A percentile compares a stretch with the other conserved stretches of the same genome.
Evolutionary conservation across 2,113 vertebrate species (phyloP).

Genomic region (Ivindomyrus marchei): DNA sequence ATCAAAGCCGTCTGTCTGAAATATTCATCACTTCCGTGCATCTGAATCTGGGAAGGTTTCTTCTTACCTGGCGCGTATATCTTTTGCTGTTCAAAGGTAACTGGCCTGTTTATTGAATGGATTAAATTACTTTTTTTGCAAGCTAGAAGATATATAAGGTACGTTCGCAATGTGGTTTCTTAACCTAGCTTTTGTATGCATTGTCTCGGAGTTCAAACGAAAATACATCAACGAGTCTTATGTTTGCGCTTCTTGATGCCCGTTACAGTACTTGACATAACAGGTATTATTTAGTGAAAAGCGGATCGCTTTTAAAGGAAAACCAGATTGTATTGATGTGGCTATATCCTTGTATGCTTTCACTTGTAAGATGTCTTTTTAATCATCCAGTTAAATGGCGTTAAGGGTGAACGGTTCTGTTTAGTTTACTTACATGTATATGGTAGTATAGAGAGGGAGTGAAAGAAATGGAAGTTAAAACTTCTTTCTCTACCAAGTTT

Average conservation of each 20-base stretch:
- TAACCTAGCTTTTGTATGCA: neutral
- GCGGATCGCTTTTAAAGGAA: neutral
- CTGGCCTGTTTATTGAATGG: no score
- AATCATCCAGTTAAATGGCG: neutral
- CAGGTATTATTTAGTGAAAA: neutral
- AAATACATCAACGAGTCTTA: neutral
- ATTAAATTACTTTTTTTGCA: neutral
- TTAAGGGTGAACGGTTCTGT: neutral
- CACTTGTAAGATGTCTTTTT: neutral
- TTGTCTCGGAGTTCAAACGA: neutral
- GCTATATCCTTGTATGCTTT: neutral
- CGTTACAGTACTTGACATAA: neutral
- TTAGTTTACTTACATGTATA: neutral
- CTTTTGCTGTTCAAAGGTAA: neutral
- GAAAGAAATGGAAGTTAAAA: neutral
- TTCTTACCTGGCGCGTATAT: neutral
- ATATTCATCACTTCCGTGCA: conserved; percentile 39
- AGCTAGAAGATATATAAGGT: neutral
- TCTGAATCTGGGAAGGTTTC: neutral
- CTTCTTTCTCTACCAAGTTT: neutral
- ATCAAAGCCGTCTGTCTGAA: conserved; percentile 17
- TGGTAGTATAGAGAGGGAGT: neutral
- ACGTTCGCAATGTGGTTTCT: neutral
- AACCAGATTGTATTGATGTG: neutral
- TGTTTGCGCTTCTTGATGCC: neutral